Base-by-base conservation (phyloP, 2,113 vertebrate species). In the Alethe diademata region DNA sequence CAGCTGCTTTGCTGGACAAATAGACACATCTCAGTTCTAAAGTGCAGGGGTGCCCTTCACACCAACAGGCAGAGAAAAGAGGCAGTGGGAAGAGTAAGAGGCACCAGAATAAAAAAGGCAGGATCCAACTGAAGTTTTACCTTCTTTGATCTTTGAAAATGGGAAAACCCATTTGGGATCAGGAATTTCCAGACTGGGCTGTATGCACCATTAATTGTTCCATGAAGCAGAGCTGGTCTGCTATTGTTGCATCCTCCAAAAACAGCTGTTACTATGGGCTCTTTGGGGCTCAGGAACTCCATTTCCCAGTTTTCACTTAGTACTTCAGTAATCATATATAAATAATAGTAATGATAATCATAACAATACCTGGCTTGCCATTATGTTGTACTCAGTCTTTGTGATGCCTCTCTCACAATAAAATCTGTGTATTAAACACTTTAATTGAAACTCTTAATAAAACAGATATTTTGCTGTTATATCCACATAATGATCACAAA, bases 381-480 rank as follows among this genome's bases (percentile, higher is more conserved):
- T 69, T 92, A 51, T 81, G 61, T 56, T 90, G 36, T 58, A 35
- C 45, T 76, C 29, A 16, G 66, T 38, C 87, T 82, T 81, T 75
- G 74, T 79, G 86, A 91, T 66, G 54, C 87, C 56, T 73, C 73
- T 91, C 66, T 88, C 50, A 50, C 0, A 2, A 88, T 78, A 91
- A 88, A 87, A 86, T 78, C 88, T 80, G 50, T 90, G 72, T 64
- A 86, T 96, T 84, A 88, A 95, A 95, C 58, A 72, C 36, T 66
- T 92, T 69, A 90, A 93, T 56, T 88, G 90, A 94, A 95, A 88
- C 62, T 81, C 70, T 40, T 72, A 72, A 76, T 82, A 85, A 89
- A 94, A 79, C 43, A 85, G 33, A 11, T 65, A 70, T 75, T 90
- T 92, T 65, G 75, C 78, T 51, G 50, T 60, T 89, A 43, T 1